These are phyloP conservation scores for Agonopterix heracliana DNA, from an alignment of 2,888 invertebrate species.

Conservation along the genomic window DNA sequence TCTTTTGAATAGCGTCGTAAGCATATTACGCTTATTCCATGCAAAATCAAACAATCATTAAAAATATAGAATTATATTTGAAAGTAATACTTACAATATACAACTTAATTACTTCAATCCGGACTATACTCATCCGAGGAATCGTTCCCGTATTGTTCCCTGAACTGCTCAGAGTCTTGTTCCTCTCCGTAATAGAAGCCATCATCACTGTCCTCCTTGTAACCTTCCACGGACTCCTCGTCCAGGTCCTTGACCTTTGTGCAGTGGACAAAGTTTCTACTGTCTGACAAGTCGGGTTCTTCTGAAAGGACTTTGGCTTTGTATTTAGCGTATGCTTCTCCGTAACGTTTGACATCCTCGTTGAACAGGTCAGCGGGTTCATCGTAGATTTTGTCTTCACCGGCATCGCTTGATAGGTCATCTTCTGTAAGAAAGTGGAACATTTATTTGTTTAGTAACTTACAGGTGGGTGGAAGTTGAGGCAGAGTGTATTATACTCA, in stretches of 20 bases:
- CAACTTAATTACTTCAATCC: constrained; percentile 22
- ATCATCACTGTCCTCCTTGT: constrained; percentile 59
- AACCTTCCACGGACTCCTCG: constrained; percentile 40
- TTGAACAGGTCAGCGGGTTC: constrained; percentile 45
- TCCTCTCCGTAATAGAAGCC: constrained; percentile 67
- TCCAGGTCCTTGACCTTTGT: constrained; percentile 32
- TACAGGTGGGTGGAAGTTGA: too few species aligned
- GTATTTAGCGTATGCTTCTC: constrained; percentile 80
- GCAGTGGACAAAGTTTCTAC: constrained; percentile 38
- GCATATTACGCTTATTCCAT: too few species aligned
- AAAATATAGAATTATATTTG: background rate
- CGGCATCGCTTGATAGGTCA: constrained; percentile 66
- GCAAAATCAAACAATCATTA: too few species aligned
- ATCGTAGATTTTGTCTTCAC: constrained; percentile 60
- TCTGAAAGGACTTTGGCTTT: constrained; percentile 69
- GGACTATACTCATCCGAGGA: constrained; percentile 40
- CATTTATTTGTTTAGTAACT: background rate
- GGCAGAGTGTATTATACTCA: too few species aligned
- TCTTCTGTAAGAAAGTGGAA: constrained; percentile 33
- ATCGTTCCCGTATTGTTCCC: constrained; percentile 43
- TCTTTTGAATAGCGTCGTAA: too few species aligned
- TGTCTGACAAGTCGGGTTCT: constrained; percentile 27
- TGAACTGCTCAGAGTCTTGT: constrained; percentile 49
- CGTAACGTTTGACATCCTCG: constrained; percentile 77
- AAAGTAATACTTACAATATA: background rate